Evolutionary conservation across 2,113 vertebrate genomes (phyloP).

Genomic region (Aphelocoma coerulescens): DNA sequence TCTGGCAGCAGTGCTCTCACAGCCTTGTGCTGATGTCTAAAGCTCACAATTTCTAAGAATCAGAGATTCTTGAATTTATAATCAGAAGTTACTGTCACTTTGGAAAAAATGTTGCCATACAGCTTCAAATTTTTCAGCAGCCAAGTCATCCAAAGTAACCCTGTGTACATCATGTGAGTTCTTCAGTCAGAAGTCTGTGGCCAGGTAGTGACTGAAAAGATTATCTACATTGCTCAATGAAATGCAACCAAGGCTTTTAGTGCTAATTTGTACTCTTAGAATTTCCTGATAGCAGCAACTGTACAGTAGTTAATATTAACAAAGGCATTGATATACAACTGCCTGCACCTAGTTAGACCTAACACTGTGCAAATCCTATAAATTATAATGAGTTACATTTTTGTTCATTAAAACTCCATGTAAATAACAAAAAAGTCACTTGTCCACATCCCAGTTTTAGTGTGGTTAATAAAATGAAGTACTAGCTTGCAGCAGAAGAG

Average conservation of each 20-base stretch:
- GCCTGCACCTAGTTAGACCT: background rate
- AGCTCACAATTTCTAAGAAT: background rate
- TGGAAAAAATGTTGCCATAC: background rate
- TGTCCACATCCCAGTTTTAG: background rate
- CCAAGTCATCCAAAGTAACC: background rate
- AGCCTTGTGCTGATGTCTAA: background rate
- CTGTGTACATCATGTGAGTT: background rate
- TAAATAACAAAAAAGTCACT: background rate
- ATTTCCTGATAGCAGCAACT: background rate
- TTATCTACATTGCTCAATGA: background rate
- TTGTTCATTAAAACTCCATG: background rate
- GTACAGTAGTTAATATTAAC: background rate
- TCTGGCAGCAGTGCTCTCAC: background rate
- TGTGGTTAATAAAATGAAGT: background rate
- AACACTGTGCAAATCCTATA: background rate
- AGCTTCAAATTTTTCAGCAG: background rate
- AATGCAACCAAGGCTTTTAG: background rate
- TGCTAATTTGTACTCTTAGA: background rate
- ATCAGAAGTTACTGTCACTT: background rate
- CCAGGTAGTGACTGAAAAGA: background rate
- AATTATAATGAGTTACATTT: background rate
- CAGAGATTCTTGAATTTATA: background rate
- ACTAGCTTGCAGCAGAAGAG: background rate
- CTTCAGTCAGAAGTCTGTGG: background rate
- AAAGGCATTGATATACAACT: background rate